Conservation (phyloP, 2,888 invertebrate genomes). For the Pyrochroa serraticornis region DNA sequence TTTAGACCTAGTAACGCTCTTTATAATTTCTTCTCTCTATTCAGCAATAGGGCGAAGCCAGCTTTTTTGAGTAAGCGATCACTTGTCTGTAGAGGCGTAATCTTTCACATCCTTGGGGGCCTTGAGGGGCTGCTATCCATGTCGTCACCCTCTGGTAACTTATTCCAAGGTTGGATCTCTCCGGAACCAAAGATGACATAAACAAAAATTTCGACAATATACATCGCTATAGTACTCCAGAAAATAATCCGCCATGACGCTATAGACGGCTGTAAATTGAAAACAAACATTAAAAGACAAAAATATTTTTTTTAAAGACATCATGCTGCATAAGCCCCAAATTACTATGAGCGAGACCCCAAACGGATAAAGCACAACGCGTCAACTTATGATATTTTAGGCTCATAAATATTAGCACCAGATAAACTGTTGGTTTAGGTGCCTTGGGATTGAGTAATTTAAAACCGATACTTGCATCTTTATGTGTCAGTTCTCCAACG, state of each 20-base stretch:
- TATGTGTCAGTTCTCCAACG: constrained; percentile 74
- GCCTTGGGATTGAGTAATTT: too few relatives aligned
- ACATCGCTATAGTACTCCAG: constrained; percentile 73
- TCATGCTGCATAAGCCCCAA: too few relatives aligned
- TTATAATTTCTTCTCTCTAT: too few relatives aligned
- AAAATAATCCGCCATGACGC: constrained; percentile 79
- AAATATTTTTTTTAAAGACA: too few relatives aligned
- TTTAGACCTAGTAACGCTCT: too few relatives aligned
- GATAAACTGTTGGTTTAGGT: too few relatives aligned
- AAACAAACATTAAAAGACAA: too few relatives aligned
- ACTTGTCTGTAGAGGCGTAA: background rate
- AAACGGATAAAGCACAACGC: too few relatives aligned
- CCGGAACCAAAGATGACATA: constrained; percentile 72
- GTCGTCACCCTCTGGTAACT: constrained; percentile 36
- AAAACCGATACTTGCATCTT: constrained; percentile 78
- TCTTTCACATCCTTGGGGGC: background rate
- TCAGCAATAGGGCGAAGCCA: too few relatives aligned
- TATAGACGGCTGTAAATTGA: constrained; percentile 74
- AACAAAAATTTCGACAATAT: constrained; percentile 68
- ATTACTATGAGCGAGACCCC: too few relatives aligned
- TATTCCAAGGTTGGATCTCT: constrained; percentile 75
- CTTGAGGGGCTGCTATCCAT: constrained; percentile 41
- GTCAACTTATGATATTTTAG: too few relatives aligned
- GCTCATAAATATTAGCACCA: too few relatives aligned
- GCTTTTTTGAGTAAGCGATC: background rate